These are phyloP conservation scores for Caenorhabditis zanzibari DNA, from an alignment of 2,888 invertebrate species.

Conservation along the genomic window DNA sequence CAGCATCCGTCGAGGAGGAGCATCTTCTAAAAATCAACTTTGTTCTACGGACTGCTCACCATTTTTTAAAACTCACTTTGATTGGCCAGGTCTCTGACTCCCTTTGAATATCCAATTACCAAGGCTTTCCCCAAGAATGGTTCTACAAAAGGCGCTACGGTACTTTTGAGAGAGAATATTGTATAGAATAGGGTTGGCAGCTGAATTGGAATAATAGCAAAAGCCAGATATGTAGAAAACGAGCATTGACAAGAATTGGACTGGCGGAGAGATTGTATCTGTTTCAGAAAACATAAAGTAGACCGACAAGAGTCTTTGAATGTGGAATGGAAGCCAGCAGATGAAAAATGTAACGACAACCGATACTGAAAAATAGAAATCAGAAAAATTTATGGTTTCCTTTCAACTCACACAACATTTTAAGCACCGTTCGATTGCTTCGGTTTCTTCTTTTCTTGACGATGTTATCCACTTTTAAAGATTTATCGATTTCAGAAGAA, in stretches of 20 bases:
- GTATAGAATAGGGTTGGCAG: slow-evolving; percentile 87
- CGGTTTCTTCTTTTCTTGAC: slow-evolving; percentile 57
- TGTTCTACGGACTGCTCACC: too few species aligned
- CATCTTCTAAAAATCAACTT: slow-evolving; percentile 17
- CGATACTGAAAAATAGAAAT: slow-evolving; percentile 88
- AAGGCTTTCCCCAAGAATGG: slow-evolving; percentile 74
- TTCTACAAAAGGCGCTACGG: slow-evolving; percentile 86
- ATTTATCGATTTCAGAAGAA: slow-evolving; percentile 58
- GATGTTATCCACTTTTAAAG: slow-evolving; percentile 28
- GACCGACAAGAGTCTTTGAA: slow-evolving; percentile 90
- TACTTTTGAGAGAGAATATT: slow-evolving; percentile 87
- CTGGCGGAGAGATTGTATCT: slow-evolving; percentile 60
- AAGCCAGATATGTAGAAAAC: slow-evolving; percentile 78
- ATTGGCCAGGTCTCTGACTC: not conserved
- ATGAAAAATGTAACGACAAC: slow-evolving; percentile 95
- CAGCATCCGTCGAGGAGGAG: slow-evolving; percentile 17
- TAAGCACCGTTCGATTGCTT: slow-evolving; percentile 71
- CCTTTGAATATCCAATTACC: slow-evolving; percentile 43
- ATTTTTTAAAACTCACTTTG: slow-evolving; percentile 7
- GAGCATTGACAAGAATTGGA: slow-evolving; percentile 68
- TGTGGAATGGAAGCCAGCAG: slow-evolving; percentile 97
- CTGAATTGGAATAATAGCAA: slow-evolving; percentile 85
- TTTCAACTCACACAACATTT: slow-evolving; percentile 70
- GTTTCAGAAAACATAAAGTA: slow-evolving; percentile 80
- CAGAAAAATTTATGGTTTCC: not conserved